Conservation (phyloP, 2,113 vertebrate species). For the Poeciliopsis turrubarensis region DNA sequence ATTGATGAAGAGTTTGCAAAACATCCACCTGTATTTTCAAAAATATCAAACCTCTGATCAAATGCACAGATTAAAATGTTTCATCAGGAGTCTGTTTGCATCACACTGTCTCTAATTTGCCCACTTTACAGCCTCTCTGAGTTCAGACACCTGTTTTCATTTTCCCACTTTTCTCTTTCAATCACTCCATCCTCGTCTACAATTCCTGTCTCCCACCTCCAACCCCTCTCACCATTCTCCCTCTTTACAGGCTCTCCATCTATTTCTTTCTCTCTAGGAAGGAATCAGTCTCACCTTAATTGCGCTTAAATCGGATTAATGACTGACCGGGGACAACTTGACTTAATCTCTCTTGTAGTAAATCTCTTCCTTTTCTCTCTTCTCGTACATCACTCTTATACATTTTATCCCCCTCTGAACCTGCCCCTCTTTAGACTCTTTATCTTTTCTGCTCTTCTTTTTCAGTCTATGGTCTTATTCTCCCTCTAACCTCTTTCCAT, state of each 20-base stretch:
- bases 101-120: constrained; percentile 5
- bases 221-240: constrained; percentile 41
- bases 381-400: constrained; percentile 70
- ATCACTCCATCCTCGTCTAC: constrained; percentile 51
- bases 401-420: constrained; percentile 49
- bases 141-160: constrained; percentile 49
- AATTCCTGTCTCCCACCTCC: constrained; percentile 25
- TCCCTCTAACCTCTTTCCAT: neutral
- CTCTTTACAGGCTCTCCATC: constrained; percentile 67
- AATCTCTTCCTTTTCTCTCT: constrained; percentile 68
- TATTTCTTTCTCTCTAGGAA: constrained; percentile 76
- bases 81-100: neutral
- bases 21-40: neutral
- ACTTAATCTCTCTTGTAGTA: constrained; percentile 83
- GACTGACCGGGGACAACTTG: constrained; percentile 82
- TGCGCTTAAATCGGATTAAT: constrained; percentile 85
- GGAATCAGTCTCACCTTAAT: constrained; percentile 83
- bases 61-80: neutral
- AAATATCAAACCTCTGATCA: constrained; percentile 5
- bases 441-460: constrained; percentile 23
- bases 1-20: neutral
- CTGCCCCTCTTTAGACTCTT: constrained; percentile 16
- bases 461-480: neutral
- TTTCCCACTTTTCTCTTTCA: constrained; percentile 63
- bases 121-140: constrained; percentile 22